These are phyloP conservation scores for Cryptomyrus ogoouensis DNA, from an alignment of 2,113 vertebrate species.

Conservation along the genomic window DNA sequence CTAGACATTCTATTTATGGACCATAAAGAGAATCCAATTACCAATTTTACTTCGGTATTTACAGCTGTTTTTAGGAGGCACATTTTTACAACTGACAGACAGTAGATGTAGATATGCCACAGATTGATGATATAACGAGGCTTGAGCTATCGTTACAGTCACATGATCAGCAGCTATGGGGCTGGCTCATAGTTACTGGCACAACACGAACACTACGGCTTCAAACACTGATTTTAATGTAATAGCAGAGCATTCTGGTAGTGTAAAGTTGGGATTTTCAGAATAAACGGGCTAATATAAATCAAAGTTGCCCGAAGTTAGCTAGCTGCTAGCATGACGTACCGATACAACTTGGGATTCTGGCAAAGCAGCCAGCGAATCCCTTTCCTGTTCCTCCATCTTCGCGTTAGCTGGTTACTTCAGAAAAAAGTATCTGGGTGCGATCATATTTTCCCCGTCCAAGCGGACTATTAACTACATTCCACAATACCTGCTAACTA, in stretches of 20 bases:
- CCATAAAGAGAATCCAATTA: background rate
- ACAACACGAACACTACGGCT: background rate
- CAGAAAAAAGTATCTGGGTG: background rate
- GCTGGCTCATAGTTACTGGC: background rate
- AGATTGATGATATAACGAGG: background rate
- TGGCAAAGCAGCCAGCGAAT: slow-evolving; percentile 37
- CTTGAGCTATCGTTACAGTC: background rate
- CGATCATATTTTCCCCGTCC: background rate
- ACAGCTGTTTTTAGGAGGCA: background rate
- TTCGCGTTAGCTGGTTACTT: slow-evolving; percentile 56
- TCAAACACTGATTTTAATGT: background rate
- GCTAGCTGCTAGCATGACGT: slow-evolving; percentile 32
- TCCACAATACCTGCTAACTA: background rate
- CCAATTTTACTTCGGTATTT: background rate
- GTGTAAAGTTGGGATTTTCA: background rate
- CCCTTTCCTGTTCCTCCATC: slow-evolving; percentile 60
- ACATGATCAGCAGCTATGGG: background rate
- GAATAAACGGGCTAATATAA: background rate
- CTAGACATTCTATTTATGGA: background rate
- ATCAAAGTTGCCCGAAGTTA: background rate
- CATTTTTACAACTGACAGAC: background rate
- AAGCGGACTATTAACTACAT: background rate
- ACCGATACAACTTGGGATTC: slow-evolving; percentile 47
- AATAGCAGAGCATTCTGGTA: background rate
- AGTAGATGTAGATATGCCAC: background rate